phyloP scores from a whole-genome alignment of 2,113 vertebrate genomes.

The Pachyramphus minor region DNA sequence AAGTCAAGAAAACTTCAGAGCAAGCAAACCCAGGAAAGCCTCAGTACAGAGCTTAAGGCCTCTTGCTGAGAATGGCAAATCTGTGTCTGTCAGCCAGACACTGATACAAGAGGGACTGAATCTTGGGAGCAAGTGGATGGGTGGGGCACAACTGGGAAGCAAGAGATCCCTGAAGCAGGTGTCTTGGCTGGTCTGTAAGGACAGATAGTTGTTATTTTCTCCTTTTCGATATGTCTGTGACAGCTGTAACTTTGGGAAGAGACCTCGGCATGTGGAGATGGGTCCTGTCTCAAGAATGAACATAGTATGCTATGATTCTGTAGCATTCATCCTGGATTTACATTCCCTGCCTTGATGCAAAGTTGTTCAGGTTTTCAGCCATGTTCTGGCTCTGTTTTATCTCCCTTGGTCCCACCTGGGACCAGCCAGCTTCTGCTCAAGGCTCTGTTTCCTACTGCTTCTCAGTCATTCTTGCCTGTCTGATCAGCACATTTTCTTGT shows the following conservation, averaged over 20 bases:
- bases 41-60: neutral
- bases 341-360: neutral
- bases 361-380: neutral
- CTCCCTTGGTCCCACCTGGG: neutral
- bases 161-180: slow-evolving; percentile 20
- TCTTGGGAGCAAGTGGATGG: neutral
- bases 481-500: neutral
- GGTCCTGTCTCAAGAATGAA: neutral
- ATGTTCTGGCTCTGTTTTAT: neutral
- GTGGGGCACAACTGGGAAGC: slow-evolving; percentile 4
- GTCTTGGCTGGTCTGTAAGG: slow-evolving; percentile 12
- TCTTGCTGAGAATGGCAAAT: neutral
- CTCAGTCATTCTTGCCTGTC: neutral
- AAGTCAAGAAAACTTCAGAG: slow-evolving; percentile 30
- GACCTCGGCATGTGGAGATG: neutral
- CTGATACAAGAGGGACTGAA: neutral
- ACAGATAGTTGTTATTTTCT: neutral
- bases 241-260: neutral
- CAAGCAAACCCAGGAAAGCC: neutral
- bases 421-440: neutral
- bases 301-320: neutral
- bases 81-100: neutral
- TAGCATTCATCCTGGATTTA: neutral
- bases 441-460: neutral
- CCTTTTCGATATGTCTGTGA: neutral